Conservation (phyloP, 2,888 invertebrate genomes). For the Leptura quadrifasciata region DNA sequence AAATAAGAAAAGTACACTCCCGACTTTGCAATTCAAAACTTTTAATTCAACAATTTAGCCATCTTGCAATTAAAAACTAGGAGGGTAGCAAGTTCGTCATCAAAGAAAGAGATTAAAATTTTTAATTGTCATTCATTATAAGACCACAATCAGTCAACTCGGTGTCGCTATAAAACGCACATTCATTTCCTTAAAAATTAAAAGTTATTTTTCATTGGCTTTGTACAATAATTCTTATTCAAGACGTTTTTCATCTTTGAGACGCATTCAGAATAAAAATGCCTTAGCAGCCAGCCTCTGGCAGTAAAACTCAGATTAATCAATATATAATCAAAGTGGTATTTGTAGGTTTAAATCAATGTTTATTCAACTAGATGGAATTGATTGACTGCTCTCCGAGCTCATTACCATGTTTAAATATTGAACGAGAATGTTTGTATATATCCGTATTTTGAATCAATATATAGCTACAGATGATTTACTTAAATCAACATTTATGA, state of each 20-base stretch:
- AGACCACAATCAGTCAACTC: constrained; percentile 41
- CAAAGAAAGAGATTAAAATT: constrained; percentile 36
- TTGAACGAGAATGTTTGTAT: constrained; percentile 54
- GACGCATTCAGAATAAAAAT: constrained; percentile 39
- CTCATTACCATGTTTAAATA: constrained; percentile 68
- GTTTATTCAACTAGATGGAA: constrained; percentile 66
- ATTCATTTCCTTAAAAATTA: constrained; percentile 31
- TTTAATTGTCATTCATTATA: constrained; percentile 42
- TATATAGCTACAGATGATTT: constrained; percentile 33
- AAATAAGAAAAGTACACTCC: constrained; percentile 36
- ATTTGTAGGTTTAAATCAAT: constrained; percentile 67
- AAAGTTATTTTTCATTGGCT: constrained; percentile 44
- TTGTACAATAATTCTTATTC: constrained; percentile 39
- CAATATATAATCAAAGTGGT: constrained; percentile 67
- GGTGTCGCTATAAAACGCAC: constrained; percentile 12
- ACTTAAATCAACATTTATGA: constrained; percentile 40
- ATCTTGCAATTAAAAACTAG: constrained; percentile 34
- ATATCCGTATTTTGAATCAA: constrained; percentile 23
- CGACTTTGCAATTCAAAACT: constrained; percentile 43
- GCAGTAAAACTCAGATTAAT: constrained; percentile 54
- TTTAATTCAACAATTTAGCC: constrained; percentile 38
- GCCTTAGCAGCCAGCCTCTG: constrained; percentile 1
- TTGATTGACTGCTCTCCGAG: constrained; percentile 63
- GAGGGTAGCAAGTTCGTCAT: constrained; percentile 28
- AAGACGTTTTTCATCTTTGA: constrained; percentile 30